Evolutionary conservation across 2,888 invertebrate species (phyloP).

Genomic region (Sclerodermus sp.): DNA sequence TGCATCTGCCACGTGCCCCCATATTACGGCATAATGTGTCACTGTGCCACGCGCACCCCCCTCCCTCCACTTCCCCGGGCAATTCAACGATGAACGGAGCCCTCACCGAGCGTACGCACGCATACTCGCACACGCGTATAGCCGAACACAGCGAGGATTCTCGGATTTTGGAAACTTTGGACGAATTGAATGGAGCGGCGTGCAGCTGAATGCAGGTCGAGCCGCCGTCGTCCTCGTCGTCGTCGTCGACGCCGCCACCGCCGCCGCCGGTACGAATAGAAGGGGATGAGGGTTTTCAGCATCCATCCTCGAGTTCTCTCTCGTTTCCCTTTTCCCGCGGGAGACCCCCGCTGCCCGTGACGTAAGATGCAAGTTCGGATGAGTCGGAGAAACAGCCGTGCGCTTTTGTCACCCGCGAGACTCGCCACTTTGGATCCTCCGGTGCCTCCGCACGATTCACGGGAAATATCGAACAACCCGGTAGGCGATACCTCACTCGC

Average conservation of each 20-base stretch:
- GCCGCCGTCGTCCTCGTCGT: constrained; percentile 1
- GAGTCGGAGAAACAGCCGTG: constrained; percentile 37
- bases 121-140: constrained; percentile 1
- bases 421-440: constrained; percentile 11
- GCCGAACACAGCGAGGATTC: constrained; percentile 38
- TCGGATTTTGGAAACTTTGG: constrained; percentile 53
- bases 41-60: constrained; percentile 46
- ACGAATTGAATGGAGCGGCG: constrained; percentile 47
- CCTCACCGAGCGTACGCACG: constrained; percentile 7
- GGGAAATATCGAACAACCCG: no score
- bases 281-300: constrained; percentile 29
- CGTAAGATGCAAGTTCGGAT: constrained; percentile 43
- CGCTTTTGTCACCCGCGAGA: constrained; percentile 22
- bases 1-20: constrained; percentile 54
- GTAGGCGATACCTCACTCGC: no score
- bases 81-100: constrained; percentile 24
- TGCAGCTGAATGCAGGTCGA: constrained; percentile 52
- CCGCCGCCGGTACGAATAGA: constrained; percentile 5
- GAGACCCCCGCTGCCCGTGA: constrained; percentile 7
- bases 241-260: constrained; percentile 9
- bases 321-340: constrained; percentile 12
- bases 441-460: no score
- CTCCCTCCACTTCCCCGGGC: constrained; percentile 16
- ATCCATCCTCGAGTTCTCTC: constrained; percentile 13
- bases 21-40: constrained; percentile 56